Percentiles rank a stretch among this genome's conserved stretches.
Evolutionary conservation across 2,797 vertebrate species (phyloP).

Genomic region (Cichlasoma orientale): DNA sequence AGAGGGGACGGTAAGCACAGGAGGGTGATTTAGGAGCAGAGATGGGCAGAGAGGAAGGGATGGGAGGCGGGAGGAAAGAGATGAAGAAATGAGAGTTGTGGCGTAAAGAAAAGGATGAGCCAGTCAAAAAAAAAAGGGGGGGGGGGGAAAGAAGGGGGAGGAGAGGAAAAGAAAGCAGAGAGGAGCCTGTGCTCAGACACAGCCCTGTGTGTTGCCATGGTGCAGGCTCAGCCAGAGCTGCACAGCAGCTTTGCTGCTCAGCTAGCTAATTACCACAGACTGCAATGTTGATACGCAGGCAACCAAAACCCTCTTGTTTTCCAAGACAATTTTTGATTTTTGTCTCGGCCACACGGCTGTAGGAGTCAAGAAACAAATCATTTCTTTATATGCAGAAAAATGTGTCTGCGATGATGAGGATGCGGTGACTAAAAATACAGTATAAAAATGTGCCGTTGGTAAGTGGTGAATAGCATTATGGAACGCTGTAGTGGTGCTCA

Average conservation of each 20-base stretch:
- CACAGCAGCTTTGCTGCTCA: slow-evolving; percentile 74
- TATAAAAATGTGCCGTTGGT: slow-evolving; percentile 9
- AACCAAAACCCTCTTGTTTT: slow-evolving; percentile 53
- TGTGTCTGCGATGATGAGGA: background rate
- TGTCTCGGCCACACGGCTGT: slow-evolving; percentile 12
- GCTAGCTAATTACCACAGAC: slow-evolving; percentile 78
- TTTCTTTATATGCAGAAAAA: slow-evolving; percentile 8
- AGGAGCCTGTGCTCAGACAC: slow-evolving; percentile 69
- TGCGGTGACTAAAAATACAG: background rate
- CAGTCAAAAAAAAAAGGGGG: no score
- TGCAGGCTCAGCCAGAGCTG: slow-evolving; percentile 79
- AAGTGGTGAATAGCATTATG: background rate
- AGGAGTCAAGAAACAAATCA: slow-evolving; percentile 10
- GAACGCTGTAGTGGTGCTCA: slow-evolving; percentile 18
- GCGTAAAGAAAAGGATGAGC: slow-evolving; percentile 38
- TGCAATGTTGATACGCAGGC: slow-evolving; percentile 69
- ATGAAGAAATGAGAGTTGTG: slow-evolving; percentile 55
- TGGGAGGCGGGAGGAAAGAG: slow-evolving; percentile 9
- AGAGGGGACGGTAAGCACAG: slow-evolving; percentile 34
- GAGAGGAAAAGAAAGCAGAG: slow-evolving; percentile 20
- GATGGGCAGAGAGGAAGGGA: slow-evolving; percentile 10
- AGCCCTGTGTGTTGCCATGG: slow-evolving; percentile 81
- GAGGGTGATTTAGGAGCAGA: slow-evolving; percentile 15
- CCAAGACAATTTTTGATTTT: slow-evolving; percentile 9
- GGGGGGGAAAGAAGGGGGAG: background rate